Evolutionary conservation across 2,888 invertebrate genomes (phyloP), one percentile per base, ranked within the genome.

Genomic region (Coleophora deauratella): DNA sequence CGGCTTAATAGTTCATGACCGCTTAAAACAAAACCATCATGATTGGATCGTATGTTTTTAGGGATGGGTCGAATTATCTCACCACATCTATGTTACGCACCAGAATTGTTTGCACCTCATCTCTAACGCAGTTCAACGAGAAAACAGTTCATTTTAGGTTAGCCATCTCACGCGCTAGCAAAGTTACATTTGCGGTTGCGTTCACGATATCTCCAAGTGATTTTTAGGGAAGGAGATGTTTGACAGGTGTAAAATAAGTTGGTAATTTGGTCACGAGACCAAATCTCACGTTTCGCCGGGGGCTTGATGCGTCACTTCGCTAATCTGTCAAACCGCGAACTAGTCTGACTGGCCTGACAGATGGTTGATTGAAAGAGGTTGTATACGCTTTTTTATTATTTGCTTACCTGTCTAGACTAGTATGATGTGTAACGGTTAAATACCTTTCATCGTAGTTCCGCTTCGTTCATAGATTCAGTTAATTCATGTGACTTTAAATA

Each of bases 11-110:
- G 39, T 42, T 41, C 36, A 37, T 33, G 30, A 37, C 34, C 33
- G 32, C 40, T 51, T 63, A 61, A 60, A 65, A 64, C 60, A 62
- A 62, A 61, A 57, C 56, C 53, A 56, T 59, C 52, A 57, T 53
- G 54, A 63, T 62, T 59, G 55, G 54, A 52, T 14, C 30, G 10
- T 30, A 37, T 30, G 30, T 9, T 30, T n/a, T 60, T 57, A 49
- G 52, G 55, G 57, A 60, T 57, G 54, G 57, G 57, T 57, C 44
- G 55, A 37, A 37, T 28, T 62, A 65, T 67, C 65, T 62, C 60
- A 57, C 53, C 52, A 48, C 31, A 30, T 37, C 44, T 33, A 51
- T 49, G 51, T 36, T 37, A 14, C 41, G 31, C 31, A 49, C 59
- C 60, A 58, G 33, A 33, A 10, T 41, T 38, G 35, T 33, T 13